Evolutionary conservation across 2,113 vertebrate genomes (phyloP).

Genomic region (Rhinolophus ferrumequinum): DNA sequence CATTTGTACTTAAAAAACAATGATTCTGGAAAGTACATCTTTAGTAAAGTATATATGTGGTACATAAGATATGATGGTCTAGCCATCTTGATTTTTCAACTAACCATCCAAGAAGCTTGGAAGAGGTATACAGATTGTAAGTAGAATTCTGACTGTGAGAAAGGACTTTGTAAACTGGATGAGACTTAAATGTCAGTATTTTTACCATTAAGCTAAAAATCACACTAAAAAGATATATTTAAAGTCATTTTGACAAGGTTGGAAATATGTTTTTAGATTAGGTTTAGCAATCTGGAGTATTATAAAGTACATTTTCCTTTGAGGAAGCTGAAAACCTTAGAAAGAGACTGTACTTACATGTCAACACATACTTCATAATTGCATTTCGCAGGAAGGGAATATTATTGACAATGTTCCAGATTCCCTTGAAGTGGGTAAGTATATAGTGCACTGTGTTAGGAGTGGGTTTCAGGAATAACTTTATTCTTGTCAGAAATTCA

Average conservation of each 20-base stretch:
- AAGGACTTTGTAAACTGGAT: not conserved
- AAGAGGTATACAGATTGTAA: not conserved
- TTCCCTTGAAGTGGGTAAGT: slow-evolving; percentile 94
- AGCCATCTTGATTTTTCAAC: not conserved
- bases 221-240: not conserved
- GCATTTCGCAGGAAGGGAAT: slow-evolving; percentile 90
- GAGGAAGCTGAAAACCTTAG: not conserved
- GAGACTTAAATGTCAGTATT: not conserved
- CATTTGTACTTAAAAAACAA: not conserved
- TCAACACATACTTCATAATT: slow-evolving; percentile 97
- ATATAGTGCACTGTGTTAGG: slow-evolving; percentile 96
- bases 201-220: not conserved
- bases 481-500: slow-evolving; percentile 94
- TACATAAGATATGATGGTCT: not conserved
- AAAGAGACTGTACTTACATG: slow-evolving; percentile 89
- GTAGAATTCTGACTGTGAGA: not conserved
- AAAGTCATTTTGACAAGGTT: not conserved
- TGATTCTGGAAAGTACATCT: not conserved
- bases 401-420: slow-evolving; percentile 97
- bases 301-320: not conserved
- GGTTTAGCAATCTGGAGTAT: not conserved
- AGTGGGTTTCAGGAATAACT: slow-evolving; percentile 89
- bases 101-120: not conserved
- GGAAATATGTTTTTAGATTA: not conserved
- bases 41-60: not conserved